phyloP scores from a whole-genome alignment of 2,888 invertebrate genomes.

The Phytoseiulus persimilis region DNA sequence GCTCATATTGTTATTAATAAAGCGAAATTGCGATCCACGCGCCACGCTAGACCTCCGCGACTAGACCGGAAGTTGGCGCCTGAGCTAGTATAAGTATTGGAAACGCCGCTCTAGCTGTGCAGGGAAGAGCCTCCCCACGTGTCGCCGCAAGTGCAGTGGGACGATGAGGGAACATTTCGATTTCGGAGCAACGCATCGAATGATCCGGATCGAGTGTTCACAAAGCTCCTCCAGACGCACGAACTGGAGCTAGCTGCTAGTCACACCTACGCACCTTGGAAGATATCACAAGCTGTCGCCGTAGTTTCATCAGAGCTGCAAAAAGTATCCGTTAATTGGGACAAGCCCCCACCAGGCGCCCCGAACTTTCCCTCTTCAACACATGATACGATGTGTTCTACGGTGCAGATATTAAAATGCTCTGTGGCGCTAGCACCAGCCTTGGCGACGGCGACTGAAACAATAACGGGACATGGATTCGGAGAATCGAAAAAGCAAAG shows the following conservation, averaged over 20 bases:
- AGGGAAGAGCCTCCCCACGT: too few relatives aligned
- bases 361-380: not conserved
- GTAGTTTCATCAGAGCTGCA: not conserved
- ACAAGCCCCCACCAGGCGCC: not conserved
- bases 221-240: not conserved
- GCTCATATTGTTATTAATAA: conserved; percentile 26
- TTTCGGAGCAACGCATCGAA: not conserved
- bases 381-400: not conserved
- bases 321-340: not conserved
- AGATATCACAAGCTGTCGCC: conserved; percentile 5
- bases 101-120: too few relatives aligned
- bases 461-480: too few relatives aligned
- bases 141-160: too few relatives aligned
- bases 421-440: not conserved
- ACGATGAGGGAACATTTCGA: not conserved
- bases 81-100: too few relatives aligned
- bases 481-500: too few relatives aligned
- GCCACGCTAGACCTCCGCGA: not conserved
- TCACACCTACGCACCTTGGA: not conserved
- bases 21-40: conserved; percentile 30
- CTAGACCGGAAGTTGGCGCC: not conserved
- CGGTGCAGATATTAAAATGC: not conserved
- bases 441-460: not conserved
- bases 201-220: not conserved
- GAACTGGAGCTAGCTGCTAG: not conserved